phyloP scores from a whole-genome alignment of 2,888 invertebrate genomes.

The Julus scanicus region DNA sequence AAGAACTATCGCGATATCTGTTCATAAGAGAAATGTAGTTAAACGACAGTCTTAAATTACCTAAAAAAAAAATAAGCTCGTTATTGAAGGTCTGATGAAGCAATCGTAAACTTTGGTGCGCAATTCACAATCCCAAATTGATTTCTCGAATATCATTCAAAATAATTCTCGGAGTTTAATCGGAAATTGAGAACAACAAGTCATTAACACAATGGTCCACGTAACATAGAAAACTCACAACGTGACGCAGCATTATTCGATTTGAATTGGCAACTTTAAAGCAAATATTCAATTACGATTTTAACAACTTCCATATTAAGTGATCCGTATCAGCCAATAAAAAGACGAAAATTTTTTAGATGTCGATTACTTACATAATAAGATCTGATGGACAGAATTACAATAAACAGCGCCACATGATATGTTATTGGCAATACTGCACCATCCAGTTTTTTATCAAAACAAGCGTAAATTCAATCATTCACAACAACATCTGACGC shows the following conservation, averaged over 20 bases:
- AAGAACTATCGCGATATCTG: background rate
- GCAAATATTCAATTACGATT: background rate
- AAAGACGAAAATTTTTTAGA: background rate
- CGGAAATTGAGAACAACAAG: background rate
- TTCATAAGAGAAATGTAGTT: background rate
- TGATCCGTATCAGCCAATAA: background rate
- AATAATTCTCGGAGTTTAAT: background rate
- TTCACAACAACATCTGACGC: background rate
- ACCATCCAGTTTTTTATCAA: background rate
- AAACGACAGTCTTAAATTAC: background rate
- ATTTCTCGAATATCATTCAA: slow-evolving; percentile 11
- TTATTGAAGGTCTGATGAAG: background rate
- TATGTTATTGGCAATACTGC: background rate
- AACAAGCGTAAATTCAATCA: background rate
- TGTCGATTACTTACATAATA: background rate
- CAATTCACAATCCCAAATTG: background rate
- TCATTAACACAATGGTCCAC: no score
- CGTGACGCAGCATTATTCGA: background rate
- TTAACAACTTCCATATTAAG: background rate
- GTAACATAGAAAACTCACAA: background rate
- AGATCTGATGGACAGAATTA: background rate
- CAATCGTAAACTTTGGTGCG: background rate
- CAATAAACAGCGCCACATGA: background rate
- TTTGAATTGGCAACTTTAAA: background rate
- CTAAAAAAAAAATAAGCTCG: background rate